These are phyloP conservation scores for Distichodus sexfasciatus DNA, from an alignment of 2,797 vertebrate genomes.

Conservation along the genomic window DNA sequence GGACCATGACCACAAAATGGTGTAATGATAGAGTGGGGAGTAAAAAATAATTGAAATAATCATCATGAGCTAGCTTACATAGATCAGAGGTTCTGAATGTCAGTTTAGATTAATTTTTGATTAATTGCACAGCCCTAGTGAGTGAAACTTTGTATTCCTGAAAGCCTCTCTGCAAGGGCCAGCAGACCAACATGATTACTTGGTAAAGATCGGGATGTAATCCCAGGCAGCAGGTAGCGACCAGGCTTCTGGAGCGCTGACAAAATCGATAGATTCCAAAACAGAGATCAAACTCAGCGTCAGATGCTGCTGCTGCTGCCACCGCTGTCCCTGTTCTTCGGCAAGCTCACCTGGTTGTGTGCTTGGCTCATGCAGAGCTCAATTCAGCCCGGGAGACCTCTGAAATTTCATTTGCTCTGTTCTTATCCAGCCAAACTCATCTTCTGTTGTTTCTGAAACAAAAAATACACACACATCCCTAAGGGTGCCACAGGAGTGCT, in stretches of 20 bases:
- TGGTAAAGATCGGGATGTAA: constrained; percentile 60
- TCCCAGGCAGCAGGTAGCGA: constrained; percentile 35
- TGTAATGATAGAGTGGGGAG: no score
- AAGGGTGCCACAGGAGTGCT: neutral
- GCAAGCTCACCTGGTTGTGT: neutral
- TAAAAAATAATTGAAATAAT: no score
- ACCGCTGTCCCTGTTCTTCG: constrained; percentile 4
- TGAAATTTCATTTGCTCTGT: neutral
- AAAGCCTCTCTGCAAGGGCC: constrained; percentile 32
- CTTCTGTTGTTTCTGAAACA: neutral
- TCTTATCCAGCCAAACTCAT: neutral
- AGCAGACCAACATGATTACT: constrained; percentile 58
- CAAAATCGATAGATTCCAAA: constrained; percentile 72
- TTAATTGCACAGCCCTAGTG: no score
- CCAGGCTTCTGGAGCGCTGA: constrained; percentile 57
- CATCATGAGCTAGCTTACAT: no score
- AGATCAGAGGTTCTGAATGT: no score
- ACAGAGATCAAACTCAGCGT: constrained; percentile 65
- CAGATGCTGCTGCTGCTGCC: constrained; percentile 21
- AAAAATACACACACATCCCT: neutral
- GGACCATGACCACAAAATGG: no score
- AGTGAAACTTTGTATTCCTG: constrained; percentile 6
- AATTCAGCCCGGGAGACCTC: neutral
- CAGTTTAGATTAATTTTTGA: no score
- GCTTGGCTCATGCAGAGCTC: neutral